Evolutionary conservation across 2,888 invertebrate genomes (phyloP), one percentile per base, ranked within the genome.

Genomic region (Sarcophaga caerulescens): DNA sequence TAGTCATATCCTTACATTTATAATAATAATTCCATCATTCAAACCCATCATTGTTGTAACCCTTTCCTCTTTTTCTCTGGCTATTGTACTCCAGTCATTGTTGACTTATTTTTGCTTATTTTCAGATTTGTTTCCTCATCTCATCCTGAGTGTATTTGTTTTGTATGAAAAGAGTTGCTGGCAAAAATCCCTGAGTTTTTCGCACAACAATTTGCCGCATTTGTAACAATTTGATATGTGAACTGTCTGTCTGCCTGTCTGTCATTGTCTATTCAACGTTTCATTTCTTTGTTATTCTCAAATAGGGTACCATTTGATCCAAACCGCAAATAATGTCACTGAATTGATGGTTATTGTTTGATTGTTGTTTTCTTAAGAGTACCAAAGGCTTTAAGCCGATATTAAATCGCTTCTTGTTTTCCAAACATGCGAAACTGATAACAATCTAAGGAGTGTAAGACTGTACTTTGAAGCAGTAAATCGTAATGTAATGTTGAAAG

Each of bases 261-360:
- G 35, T 35, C 35, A 35, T 35, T 35, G 10, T 35, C 35, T 35
- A 35, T 35, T 35, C 35, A 35, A 35, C 8, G 45, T 65, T 62
- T 59, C 44, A 11, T 52, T 70, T 79, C 47, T 68, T 68, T 80
- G 25, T 78, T 77, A 35, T 8, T 35, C 35, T 35, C 35, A 35
- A 35, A 35, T 10, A 35, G 35, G 35, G 35, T 35, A 35, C 10
- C 35, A 35, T 82, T 85, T 85, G 65, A 87, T 88, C 82, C 80
- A 80, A 85, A 88, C 88, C 88, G 87, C 88, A 88, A 87, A 88
- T 82, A 88, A 80, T 84, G 85, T 83, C 84, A 84, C 84, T 85
- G 71, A 80, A 71, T 66, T 17, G 21, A 59, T 35, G 35, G 35
- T 35, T 35, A 35, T 62, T 74, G 68, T 80, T 77, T 47, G 19